These are phyloP conservation scores for Ptilodon capucinus DNA, from an alignment of 2,888 invertebrate species.

Conservation along the genomic window DNA sequence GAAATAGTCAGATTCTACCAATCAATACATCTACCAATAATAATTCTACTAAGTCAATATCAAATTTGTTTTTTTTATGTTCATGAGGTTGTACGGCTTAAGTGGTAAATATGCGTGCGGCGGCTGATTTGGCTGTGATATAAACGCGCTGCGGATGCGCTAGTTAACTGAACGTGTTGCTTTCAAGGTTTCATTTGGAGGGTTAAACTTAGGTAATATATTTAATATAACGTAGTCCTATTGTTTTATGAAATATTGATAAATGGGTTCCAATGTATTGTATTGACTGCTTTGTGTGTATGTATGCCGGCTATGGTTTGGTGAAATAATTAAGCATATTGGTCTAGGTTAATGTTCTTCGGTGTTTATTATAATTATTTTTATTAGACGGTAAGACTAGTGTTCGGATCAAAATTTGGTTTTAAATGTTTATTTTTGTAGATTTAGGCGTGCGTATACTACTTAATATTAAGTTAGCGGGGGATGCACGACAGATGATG, in stretches of 20 bases:
- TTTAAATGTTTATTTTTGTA: constrained; percentile 25
- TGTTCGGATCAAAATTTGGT: constrained; percentile 33
- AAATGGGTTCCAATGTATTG: background rate
- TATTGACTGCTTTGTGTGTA: no score
- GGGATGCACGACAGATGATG: constrained; percentile 19
- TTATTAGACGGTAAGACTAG: constrained; percentile 3
- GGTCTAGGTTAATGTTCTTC: background rate
- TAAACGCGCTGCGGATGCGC: constrained; percentile 34
- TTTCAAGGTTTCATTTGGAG: constrained; percentile 24
- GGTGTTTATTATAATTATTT: background rate
- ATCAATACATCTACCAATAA: no score
- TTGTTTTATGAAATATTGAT: no score
- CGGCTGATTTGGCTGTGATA: constrained; percentile 75
- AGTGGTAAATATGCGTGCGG: constrained; percentile 36
- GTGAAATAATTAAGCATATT: background rate
- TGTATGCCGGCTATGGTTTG: background rate
- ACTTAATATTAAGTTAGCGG: constrained; percentile 25
- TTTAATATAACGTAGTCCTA: background rate
- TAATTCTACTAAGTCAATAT: no score
- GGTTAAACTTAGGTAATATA: constrained; percentile 9
- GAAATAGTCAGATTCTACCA: no score
- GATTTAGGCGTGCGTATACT: constrained; percentile 31
- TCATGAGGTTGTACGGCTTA: no score
- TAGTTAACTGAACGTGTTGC: constrained; percentile 33
- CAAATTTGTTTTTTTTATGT: no score